phyloP scores from a whole-genome alignment of 1,140 invertebrate genomes.

The Drosophila sechellia region DNA sequence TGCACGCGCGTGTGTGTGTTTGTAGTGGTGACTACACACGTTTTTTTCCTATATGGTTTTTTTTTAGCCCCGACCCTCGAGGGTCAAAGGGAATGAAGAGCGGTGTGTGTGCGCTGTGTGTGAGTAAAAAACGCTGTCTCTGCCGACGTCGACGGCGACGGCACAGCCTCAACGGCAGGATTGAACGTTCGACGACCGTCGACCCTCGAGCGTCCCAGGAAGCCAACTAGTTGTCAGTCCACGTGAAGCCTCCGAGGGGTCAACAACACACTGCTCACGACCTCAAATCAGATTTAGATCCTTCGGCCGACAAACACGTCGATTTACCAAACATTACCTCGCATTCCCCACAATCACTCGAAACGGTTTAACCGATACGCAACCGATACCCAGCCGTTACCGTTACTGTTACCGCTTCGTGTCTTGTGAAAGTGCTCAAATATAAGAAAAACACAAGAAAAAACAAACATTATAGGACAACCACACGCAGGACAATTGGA shows the following conservation, averaged over 20 bases:
- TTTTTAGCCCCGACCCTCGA: constrained; percentile 33
- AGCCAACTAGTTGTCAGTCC: constrained; percentile 80
- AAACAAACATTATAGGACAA: constrained; percentile 14
- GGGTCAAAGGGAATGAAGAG: constrained; percentile 25
- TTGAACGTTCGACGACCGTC: constrained; percentile 21
- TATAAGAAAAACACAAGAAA: not conserved
- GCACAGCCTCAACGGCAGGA: constrained; percentile 59
- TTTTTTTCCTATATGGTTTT: constrained; percentile 46
- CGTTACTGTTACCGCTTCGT: constrained; percentile 18
- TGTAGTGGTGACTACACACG: constrained; percentile 62
- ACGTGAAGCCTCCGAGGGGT: constrained; percentile 84
- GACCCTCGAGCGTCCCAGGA: constrained; percentile 76
- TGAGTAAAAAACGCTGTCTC: constrained; percentile 27
- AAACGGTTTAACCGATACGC: constrained; percentile 15
- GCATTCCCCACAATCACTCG: constrained; percentile 7
- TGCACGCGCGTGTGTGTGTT: constrained; percentile 26
- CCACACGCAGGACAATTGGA: constrained; percentile 73
- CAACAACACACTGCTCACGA: constrained; percentile 72
- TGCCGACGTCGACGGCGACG: constrained; percentile 32
- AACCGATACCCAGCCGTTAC: not conserved
- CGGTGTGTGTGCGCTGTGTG: constrained; percentile 5
- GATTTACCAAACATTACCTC: constrained; percentile 3
- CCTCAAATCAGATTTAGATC: constrained; percentile 12
- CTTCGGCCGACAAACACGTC: constrained; percentile 18
- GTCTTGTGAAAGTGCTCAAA: constrained; percentile 38